phyloP scores from a whole-genome alignment of 2,888 invertebrate genomes.

The Bedellia somnulentella region DNA sequence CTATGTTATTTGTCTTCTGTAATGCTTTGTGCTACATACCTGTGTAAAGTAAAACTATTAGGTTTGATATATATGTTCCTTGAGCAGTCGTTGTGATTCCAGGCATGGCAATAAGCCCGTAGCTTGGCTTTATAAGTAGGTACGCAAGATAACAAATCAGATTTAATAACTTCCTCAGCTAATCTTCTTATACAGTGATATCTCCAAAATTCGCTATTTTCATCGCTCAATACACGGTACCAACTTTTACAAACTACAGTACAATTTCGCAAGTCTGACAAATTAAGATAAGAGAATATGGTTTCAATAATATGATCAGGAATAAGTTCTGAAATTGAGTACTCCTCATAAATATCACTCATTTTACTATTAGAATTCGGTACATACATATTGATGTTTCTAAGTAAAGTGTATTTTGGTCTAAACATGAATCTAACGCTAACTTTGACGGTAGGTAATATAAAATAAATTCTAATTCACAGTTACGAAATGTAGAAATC shows the following conservation, averaged over 20 bases:
- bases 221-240: conserved; percentile 87
- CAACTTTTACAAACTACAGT: conserved; percentile 91
- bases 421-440: too few species aligned
- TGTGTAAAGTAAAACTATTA: conserved; percentile 95
- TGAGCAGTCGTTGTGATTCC: conserved; percentile 97
- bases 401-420: too few species aligned
- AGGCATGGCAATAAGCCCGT: conserved; percentile 90
- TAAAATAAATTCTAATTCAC: too few species aligned
- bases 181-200: conserved; percentile 84
- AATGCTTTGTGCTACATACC: conserved; percentile 29
- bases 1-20: background rate
- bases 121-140: conserved; percentile 92
- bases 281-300: conserved; percentile 87
- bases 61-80: conserved; percentile 95
- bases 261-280: conserved; percentile 86
- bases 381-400: too few species aligned
- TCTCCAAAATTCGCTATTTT: conserved; percentile 95
- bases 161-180: conserved; percentile 83
- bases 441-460: too few species aligned
- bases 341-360: conserved; percentile 35
- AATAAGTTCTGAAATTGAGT: conserved; percentile 64
- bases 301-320: conserved; percentile 84
- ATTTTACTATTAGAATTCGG: conserved; percentile 2
- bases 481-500: too few species aligned
- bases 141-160: conserved; percentile 85